Conservation (phyloP, 2,113 vertebrate species). For the Macquaria australasica region DNA sequence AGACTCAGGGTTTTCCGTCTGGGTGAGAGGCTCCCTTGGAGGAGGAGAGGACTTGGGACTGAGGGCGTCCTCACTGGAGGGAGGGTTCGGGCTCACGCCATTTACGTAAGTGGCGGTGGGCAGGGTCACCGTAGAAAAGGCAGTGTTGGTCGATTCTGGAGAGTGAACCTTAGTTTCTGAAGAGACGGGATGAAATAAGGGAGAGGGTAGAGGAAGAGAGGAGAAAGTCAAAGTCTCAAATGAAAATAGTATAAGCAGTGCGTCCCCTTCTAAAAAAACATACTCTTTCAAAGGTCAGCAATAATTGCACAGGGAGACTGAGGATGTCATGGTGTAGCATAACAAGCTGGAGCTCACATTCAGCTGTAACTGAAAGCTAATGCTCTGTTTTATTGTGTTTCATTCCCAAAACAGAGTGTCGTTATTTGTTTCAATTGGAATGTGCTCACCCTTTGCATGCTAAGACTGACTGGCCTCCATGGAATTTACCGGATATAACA, state of each 20-base stretch:
- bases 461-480: background rate
- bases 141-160: constrained; percentile 75
- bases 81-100: constrained; percentile 80
- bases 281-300: background rate
- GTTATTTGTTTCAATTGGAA: background rate
- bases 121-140: constrained; percentile 81
- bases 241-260: background rate
- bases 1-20: constrained; percentile 68
- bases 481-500: background rate
- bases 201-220: background rate
- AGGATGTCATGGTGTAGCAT: background rate
- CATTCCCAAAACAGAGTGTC: background rate
- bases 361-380: background rate
- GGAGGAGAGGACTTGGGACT: constrained; percentile 76
- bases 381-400: background rate
- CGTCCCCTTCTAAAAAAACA: background rate
- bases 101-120: constrained; percentile 82
- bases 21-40: constrained; percentile 59
- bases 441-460: background rate
- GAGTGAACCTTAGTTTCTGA: constrained; percentile 83
- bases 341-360: background rate
- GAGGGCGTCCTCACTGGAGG: constrained; percentile 76
- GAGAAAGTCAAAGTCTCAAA: constrained; percentile 6
- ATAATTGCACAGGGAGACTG: background rate
- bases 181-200: background rate